A percentile compares a stretch with the other conserved stretches of the same genome.
Evolutionary conservation across 1,140 invertebrate species (phyloP).

Genomic region (Calosoma granatense): DNA sequence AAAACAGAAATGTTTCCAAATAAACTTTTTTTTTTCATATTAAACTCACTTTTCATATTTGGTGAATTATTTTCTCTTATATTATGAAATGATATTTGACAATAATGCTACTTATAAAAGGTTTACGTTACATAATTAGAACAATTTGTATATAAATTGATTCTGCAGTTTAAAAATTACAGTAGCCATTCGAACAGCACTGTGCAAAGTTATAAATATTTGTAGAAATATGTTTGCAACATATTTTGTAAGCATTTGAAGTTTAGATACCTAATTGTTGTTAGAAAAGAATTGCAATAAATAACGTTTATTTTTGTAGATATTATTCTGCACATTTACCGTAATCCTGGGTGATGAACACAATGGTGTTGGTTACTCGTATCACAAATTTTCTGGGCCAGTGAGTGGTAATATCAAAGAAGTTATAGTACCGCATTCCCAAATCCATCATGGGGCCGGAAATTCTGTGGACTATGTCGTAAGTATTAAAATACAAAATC

Average conservation of each 20-base stretch:
- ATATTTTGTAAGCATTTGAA: no score
- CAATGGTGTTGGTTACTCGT: conserved; percentile 44
- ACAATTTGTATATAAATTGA: conserved; percentile 6
- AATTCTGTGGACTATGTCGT: conserved; percentile 49
- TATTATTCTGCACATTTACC: no score
- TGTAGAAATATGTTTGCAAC: no score
- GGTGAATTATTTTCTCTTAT: not conserved
- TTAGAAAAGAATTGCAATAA: no score
- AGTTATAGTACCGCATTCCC: conserved; percentile 39
- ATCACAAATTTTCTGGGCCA: conserved; percentile 52
- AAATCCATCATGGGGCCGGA: conserved; percentile 37
- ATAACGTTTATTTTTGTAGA: no score
- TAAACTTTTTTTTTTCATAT: not conserved
- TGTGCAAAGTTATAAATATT: no score
- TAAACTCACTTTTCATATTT: conserved; percentile 3
- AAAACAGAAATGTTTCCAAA: no score
- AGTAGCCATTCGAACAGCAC: no score
- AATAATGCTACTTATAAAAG: not conserved
- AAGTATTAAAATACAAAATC: conserved; percentile 20
- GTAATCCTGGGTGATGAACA: no score
- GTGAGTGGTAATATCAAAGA: conserved; percentile 47
- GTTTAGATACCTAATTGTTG: no score
- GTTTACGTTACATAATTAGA: not conserved
- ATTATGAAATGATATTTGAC: not conserved
- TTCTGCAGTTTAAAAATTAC: no score